phyloP scores from a whole-genome alignment of 1,140 invertebrate species.

The Hyles euphorbiae region DNA sequence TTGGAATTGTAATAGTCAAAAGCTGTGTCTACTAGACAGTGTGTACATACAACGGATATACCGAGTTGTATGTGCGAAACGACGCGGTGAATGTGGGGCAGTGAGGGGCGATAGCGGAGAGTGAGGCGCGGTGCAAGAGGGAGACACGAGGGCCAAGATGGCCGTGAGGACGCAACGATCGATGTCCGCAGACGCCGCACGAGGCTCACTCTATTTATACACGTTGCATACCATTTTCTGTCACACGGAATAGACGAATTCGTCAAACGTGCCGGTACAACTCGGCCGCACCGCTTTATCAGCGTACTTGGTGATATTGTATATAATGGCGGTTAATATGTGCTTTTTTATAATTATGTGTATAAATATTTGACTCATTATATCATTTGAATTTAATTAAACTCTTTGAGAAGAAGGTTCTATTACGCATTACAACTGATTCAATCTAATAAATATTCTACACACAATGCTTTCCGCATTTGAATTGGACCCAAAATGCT shows the following conservation, averaged over 20 bases:
- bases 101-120: slow-evolving; percentile 51
- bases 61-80: slow-evolving; percentile 51
- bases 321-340: too few relatives aligned
- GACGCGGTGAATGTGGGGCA: slow-evolving; percentile 68
- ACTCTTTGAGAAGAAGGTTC: too few relatives aligned
- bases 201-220: slow-evolving; percentile 69
- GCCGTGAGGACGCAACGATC: slow-evolving; percentile 70
- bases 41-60: slow-evolving; percentile 35
- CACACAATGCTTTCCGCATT: too few relatives aligned
- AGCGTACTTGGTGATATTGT: too few relatives aligned
- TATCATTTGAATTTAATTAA: too few relatives aligned
- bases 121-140: slow-evolving; percentile 50
- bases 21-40: slow-evolving; percentile 22
- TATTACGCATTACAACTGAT: too few relatives aligned
- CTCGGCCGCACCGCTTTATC: too few relatives aligned
- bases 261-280: too few relatives aligned
- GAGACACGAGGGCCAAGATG: slow-evolving; percentile 70
- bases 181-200: slow-evolving; percentile 70
- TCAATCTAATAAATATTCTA: too few relatives aligned
- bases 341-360: too few relatives aligned
- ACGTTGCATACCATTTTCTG: slow-evolving; percentile 55
- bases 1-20: slow-evolving; percentile 12
- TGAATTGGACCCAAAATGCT: too few relatives aligned
- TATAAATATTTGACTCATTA: too few relatives aligned
- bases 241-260: slow-evolving; percentile 28